Conservation (phyloP, 2,797 vertebrate species). For the Octomys mimax region DNA sequence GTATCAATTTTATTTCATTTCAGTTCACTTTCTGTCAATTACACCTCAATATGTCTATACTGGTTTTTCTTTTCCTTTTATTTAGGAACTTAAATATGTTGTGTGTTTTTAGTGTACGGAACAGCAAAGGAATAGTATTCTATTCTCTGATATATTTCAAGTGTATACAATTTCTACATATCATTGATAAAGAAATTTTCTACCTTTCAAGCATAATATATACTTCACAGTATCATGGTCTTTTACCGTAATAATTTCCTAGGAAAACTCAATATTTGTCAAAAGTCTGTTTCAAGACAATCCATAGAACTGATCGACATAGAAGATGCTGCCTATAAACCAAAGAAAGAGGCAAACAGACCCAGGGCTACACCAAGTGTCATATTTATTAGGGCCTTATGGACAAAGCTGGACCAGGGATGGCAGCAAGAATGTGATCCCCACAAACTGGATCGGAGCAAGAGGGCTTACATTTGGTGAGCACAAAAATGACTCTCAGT, state of each 20-base stretch:
- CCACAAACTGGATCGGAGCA: neutral
- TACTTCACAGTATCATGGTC: neutral
- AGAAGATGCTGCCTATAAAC: neutral
- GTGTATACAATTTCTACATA: neutral
- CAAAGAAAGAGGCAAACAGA: neutral
- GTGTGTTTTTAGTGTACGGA: neutral
- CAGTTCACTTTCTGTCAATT: neutral
- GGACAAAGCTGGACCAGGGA: neutral
- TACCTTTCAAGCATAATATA: neutral
- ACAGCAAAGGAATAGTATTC: neutral
- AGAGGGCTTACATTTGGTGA: neutral
- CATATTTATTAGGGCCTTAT: neutral
- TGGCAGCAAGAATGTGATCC: neutral
- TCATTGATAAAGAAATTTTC: slow-evolving; percentile 7
- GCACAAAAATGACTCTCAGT: neutral
- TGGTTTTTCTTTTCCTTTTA: neutral
- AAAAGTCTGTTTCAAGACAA: neutral
- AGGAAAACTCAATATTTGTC: neutral
- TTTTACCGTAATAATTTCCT: slow-evolving; percentile 10
- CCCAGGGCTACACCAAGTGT: neutral
- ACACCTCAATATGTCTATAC: neutral
- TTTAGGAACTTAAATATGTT: neutral
- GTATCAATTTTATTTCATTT: slow-evolving; percentile 13
- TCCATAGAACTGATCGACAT: neutral
- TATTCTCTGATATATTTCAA: neutral